A percentile compares a stretch with the other conserved stretches of the same genome.
Conservation (phyloP, 2,113 vertebrate genomes). For the Plecotus auritus region DNA sequence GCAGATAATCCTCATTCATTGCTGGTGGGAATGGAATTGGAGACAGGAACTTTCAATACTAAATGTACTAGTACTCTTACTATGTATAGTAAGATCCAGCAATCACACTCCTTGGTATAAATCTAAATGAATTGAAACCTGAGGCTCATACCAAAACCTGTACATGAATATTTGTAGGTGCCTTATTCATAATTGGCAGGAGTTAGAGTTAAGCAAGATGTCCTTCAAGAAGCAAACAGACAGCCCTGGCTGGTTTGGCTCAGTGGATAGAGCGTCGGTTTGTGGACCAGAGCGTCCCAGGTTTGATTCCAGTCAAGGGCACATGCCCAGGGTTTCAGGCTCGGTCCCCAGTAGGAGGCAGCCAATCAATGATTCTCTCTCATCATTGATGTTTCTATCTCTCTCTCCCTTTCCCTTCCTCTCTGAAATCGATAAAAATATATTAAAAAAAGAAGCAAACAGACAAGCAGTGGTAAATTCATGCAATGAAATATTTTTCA, state of each 20-base stretch:
- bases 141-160: neutral
- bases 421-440: no score
- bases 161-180: neutral
- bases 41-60: neutral
- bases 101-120: neutral
- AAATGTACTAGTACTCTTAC: neutral
- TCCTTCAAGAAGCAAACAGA: neutral
- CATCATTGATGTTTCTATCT: no score
- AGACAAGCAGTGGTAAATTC: neutral
- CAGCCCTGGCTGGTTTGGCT: no score
- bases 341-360: no score
- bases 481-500: neutral
- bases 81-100: neutral
- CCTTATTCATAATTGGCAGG: neutral
- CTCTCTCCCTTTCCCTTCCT: no score
- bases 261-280: no score
- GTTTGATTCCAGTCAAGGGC: no score
- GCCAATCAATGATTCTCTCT: no score
- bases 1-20: neutral
- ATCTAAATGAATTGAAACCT: neutral
- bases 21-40: neutral
- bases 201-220: neutral
- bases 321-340: no score
- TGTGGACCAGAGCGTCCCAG: no score
- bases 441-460: no score